Base-by-base conservation (phyloP, 2,797 vertebrate genomes). In the Urosaurus nigricauda region DNA sequence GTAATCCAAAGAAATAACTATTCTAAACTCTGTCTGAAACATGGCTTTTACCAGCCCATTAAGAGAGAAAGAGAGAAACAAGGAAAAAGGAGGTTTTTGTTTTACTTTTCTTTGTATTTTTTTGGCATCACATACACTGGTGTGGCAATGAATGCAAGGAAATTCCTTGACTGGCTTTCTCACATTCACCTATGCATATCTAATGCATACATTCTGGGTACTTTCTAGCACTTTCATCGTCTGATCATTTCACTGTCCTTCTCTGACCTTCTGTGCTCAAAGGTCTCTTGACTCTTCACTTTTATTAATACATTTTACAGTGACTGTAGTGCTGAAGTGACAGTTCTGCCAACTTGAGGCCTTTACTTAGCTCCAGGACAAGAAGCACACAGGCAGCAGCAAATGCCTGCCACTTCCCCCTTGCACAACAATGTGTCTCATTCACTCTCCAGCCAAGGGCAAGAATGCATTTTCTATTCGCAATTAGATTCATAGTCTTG, bases 281-380 rank as follows among this genome's bases (percentile, higher is more conserved):
- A 88, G 86, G 83, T 74, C 77, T 81, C 86, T 89, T 88, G 86
- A 74, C 32, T 88, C 82, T 90, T 90, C 84, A 74, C 88, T 75
- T 85, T 85, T 85, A 75, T 90, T 87, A 90, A 77, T 90, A 88
- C 89, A 65, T 88, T 74, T 58, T 80, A 68, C 40, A 68, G 47
- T 81, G 83, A 85, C 79, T 53, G 29, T 47, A 81, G 56, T 85
- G 82, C 85, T 37, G 68, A 80, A 87, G 82, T 85, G 86, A 90
- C 70, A 70, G 65, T 68, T 68, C 77, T 81, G 89, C 77, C 70
- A 84, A 77, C 78, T 85, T 51, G 70, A 83, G 60, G 47, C 73
- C 63, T 90, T 83, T 47, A 35, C 70, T 74, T 87, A 84, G 86
- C 77, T 84, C 63, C 86, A 80, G 75, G 86, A 84, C 17, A 80